These are phyloP conservation scores for Anas acuta DNA, from an alignment of 2,797 vertebrate genomes.

Conservation along the genomic window DNA sequence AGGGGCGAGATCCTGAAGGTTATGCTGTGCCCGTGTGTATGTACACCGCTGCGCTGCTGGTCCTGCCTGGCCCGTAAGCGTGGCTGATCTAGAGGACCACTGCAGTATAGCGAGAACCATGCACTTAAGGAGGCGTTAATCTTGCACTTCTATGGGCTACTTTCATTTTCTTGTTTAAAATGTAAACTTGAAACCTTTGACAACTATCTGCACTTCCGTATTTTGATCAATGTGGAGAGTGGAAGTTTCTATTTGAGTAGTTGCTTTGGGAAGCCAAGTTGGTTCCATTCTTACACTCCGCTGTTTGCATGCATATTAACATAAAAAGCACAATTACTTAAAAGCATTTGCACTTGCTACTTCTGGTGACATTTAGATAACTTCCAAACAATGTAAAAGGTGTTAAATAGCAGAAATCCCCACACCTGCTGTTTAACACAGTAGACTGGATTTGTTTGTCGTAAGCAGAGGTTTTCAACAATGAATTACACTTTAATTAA, in stretches of 20 bases:
- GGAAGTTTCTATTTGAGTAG: background rate
- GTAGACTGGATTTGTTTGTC: background rate
- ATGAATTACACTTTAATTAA: background rate
- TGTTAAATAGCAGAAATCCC: background rate
- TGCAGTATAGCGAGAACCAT: background rate
- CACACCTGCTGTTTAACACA: background rate
- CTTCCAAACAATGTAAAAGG: background rate
- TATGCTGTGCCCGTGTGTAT: background rate
- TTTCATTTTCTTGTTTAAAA: background rate
- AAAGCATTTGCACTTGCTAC: background rate
- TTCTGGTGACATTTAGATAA: background rate
- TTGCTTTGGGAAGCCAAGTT: background rate
- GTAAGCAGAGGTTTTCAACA: background rate
- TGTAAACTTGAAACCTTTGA: background rate
- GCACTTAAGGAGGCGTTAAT: background rate
- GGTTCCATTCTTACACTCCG: background rate
- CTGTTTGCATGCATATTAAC: background rate
- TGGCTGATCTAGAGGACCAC: background rate
- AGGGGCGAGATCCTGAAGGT: background rate
- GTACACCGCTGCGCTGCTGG: fast-evolving
- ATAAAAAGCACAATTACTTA: background rate
- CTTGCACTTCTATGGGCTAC: background rate
- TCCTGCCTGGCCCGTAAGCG: background rate
- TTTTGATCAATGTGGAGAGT: background rate
- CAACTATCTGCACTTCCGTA: background rate